These are phyloP conservation scores for Drosophila trapezifrons DNA, from an alignment of 1,140 invertebrate genomes.

Conservation along the genomic window DNA sequence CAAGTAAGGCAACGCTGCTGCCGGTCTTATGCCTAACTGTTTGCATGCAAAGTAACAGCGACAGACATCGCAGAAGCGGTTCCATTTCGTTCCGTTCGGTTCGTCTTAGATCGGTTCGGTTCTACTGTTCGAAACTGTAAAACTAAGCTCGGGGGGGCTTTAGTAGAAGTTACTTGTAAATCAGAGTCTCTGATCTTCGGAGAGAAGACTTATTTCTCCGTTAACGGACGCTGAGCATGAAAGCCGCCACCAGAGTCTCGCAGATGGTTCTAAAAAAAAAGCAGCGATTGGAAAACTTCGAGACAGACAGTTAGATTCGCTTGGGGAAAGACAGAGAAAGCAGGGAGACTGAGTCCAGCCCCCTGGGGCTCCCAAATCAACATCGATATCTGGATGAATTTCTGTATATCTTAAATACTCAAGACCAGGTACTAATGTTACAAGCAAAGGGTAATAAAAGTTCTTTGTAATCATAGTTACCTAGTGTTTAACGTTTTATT, in stretches of 20 bases:
- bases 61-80: slow-evolving; percentile 23
- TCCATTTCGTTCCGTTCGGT: slow-evolving; percentile 42
- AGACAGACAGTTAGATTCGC: slow-evolving; percentile 14
- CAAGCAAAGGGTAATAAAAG: not conserved
- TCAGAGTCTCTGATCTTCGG: slow-evolving; percentile 32
- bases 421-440: no score
- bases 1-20: slow-evolving; percentile 41
- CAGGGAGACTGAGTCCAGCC: not conserved
- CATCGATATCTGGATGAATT: not conserved
- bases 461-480: no score
- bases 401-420: no score
- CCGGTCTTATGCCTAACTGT: slow-evolving; percentile 54
- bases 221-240: slow-evolving; percentile 32
- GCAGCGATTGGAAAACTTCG: slow-evolving; percentile 29
- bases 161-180: slow-evolving; percentile 9
- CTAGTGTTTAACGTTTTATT: no score
- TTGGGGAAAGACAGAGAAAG: slow-evolving; percentile 8
- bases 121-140: slow-evolving; percentile 39
- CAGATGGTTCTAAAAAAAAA: slow-evolving; percentile 18
- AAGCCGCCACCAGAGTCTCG: not conserved
- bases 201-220: slow-evolving; percentile 10
- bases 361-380: not conserved
- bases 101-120: slow-evolving; percentile 24
- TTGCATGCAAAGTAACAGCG: slow-evolving; percentile 68
- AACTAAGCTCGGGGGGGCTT: slow-evolving; percentile 23